Percentiles rank a stretch among this genome's conserved stretches.
Conservation (phyloP, 2,797 vertebrate species). For the Monodelphis domestica region DNA sequence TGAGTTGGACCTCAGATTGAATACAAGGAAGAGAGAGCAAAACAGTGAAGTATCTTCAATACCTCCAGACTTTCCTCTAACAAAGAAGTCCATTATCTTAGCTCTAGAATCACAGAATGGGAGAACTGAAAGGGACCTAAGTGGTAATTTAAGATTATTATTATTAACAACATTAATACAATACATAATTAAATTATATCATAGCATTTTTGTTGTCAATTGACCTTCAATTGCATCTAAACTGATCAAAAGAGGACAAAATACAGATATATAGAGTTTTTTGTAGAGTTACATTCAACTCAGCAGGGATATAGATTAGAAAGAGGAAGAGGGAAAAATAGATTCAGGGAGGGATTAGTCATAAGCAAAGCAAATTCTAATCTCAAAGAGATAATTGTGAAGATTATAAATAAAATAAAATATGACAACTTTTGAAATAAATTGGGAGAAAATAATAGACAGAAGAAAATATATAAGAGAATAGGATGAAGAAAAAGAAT, state of each 20-base stretch:
- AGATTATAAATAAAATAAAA: not conserved
- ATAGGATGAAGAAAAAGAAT: not conserved
- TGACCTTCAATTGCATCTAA: not conserved
- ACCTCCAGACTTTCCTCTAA: not conserved
- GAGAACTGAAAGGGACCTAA: not conserved
- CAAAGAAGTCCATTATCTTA: not conserved
- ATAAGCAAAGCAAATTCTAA: not conserved
- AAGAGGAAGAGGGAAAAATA: not conserved
- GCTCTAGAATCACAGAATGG: not conserved
- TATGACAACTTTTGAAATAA: not conserved
- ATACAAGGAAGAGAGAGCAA: not conserved
- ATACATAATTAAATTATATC: not conserved
- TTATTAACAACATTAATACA: not conserved
- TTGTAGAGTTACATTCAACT: not conserved
- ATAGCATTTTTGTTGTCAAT: not conserved
- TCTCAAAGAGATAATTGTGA: not conserved
- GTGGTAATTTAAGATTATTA: not conserved
- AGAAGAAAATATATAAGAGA: not conserved
- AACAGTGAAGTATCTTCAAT: not conserved
- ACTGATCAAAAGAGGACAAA: not conserved
- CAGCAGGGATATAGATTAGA: not conserved
- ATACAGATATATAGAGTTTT: not conserved
- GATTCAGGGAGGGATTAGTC: not conserved
- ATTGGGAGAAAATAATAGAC: not conserved
- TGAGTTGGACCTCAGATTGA: not conserved